A percentile compares a stretch with the other conserved stretches of the same genome.
phyloP scores from a whole-genome alignment of 2,113 vertebrate genomes.

The Paedocypris sp. region DNA sequence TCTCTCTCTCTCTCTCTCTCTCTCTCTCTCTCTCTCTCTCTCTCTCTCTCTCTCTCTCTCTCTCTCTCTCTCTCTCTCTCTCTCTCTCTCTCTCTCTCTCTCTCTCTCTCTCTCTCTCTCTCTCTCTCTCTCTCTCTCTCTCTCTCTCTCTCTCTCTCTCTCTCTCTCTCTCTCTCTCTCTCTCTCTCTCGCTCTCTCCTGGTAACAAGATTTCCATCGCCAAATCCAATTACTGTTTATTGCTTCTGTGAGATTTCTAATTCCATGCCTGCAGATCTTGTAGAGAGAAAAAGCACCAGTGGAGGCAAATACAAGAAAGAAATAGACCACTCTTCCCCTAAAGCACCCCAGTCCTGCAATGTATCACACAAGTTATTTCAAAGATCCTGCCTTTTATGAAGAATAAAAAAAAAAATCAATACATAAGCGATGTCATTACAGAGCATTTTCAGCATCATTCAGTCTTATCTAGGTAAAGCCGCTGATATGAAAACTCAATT shows the following conservation, averaged over 20 bases:
- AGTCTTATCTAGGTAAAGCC: constrained; percentile 14
- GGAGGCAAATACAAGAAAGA: background rate
- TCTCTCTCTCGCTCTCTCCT: constrained; percentile 17
- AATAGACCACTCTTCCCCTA: constrained; percentile 1
- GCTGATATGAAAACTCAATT: constrained; percentile 16
- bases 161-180: too few species aligned
- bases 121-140: too few species aligned
- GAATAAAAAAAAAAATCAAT: background rate
- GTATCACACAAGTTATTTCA: constrained; percentile 5
- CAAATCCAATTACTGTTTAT: constrained; percentile 42
- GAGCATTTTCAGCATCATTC: background rate
- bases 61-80: too few species aligned
- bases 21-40: too few species aligned
- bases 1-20: too few species aligned
- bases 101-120: too few species aligned
- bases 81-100: too few species aligned
- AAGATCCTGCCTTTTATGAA: background rate
- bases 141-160: too few species aligned
- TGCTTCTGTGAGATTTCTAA: constrained; percentile 37
- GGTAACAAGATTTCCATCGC: constrained; percentile 36
- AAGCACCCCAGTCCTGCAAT: background rate
- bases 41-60: too few species aligned
- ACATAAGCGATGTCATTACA: background rate
- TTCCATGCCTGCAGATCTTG: constrained; percentile 26
- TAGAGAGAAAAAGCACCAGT: constrained; percentile 4